A percentile compares a stretch with the other conserved stretches of the same genome.
Evolutionary conservation across 2,888 invertebrate genomes (phyloP).

Genomic region (Cacoxenus indagator): DNA sequence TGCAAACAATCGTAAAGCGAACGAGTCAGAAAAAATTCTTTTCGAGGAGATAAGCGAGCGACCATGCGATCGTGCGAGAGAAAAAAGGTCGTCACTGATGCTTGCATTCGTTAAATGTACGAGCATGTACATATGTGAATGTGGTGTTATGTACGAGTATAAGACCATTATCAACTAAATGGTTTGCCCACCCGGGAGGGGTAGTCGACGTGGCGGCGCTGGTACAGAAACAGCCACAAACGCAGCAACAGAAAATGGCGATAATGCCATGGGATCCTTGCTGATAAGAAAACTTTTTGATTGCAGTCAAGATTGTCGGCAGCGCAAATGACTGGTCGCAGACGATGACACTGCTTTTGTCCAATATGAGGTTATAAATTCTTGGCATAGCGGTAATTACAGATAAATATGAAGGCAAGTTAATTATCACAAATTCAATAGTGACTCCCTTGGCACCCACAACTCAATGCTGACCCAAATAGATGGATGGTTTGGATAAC

Average conservation of each 20-base stretch:
- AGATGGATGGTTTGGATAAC: slow-evolving; percentile 18
- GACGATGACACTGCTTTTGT: background rate
- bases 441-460: slow-evolving; percentile 55
- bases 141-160: slow-evolving; percentile 1
- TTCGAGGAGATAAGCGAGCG: slow-evolving; percentile 9
- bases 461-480: slow-evolving; percentile 46
- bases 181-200: too few relatives aligned
- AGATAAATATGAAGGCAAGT: background rate
- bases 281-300: slow-evolving; percentile 9
- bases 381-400: background rate
- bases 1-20: slow-evolving; percentile 28
- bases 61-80: background rate
- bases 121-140: background rate
- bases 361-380: background rate
- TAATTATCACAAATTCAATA: slow-evolving; percentile 33
- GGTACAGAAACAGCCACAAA: background rate
- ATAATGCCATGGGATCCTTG: too few relatives aligned
- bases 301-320: background rate
- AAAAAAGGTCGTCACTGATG: slow-evolving; percentile 5
- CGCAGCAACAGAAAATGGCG: slow-evolving; percentile 6
- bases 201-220: background rate
- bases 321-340: background rate
- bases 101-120: background rate
- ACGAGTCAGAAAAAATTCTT: slow-evolving; percentile 28
- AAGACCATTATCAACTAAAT: background rate